Conservation (phyloP, 2,113 vertebrate genomes). For the Sisor rabdophorus region DNA sequence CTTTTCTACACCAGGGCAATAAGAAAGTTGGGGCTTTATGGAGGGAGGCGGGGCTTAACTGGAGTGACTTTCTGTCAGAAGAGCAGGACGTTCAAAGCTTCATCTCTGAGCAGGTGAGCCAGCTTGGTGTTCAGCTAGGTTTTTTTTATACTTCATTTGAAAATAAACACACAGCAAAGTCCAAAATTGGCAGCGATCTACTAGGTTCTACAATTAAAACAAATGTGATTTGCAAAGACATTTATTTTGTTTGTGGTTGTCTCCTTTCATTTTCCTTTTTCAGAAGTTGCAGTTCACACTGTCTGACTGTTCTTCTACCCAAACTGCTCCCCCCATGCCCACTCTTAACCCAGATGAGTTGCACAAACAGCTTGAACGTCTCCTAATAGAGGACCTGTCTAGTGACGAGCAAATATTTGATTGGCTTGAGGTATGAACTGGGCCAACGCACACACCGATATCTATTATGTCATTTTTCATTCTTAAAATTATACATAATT, state of each 20-base stretch:
- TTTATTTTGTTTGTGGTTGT: not conserved
- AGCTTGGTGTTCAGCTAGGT: not conserved
- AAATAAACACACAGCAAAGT: too few species aligned
- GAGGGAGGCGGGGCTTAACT: constrained; percentile 86
- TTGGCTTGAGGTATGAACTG: constrained; percentile 87
- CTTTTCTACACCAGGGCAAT: constrained; percentile 82
- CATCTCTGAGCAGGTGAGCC: constrained; percentile 82
- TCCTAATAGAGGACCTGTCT: constrained; percentile 89
- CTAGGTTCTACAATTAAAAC: not conserved
- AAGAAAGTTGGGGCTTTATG: constrained; percentile 91
- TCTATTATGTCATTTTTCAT: not conserved
- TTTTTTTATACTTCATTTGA: too few species aligned
- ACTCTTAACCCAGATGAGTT: constrained; percentile 83
- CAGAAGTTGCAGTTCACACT: constrained; percentile 91
- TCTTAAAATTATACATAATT: not conserved
- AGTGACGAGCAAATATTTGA: constrained; percentile 97
- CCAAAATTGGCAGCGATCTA: not conserved
- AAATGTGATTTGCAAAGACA: not conserved
- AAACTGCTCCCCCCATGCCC: constrained; percentile 75
- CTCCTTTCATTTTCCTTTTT: constrained; percentile 1
- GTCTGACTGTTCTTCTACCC: constrained; percentile 74
- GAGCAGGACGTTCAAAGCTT: constrained; percentile 86
- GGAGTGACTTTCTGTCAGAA: constrained; percentile 85
- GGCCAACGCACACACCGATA: not conserved
- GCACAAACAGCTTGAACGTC: constrained; percentile 82